phyloP scores from a whole-genome alignment of 2,888 invertebrate genomes.

The Mesorhabditis sp. region DNA sequence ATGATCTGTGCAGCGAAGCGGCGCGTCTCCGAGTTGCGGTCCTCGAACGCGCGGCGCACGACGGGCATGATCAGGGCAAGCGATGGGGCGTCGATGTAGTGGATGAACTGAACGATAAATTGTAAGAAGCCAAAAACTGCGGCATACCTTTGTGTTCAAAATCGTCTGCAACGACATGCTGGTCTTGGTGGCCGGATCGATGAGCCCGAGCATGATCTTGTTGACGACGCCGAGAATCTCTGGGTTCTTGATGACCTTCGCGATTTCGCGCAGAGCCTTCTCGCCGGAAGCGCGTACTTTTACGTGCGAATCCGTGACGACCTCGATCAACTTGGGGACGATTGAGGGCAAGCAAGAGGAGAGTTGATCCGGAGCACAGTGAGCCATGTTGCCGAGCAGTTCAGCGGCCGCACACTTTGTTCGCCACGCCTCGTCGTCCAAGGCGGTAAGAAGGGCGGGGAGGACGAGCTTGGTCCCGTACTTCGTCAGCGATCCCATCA shows the following conservation, averaged over 20 bases:
- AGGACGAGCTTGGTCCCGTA: slow-evolving; percentile 96
- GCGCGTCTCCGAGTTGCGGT: slow-evolving; percentile 92
- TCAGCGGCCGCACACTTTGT: slow-evolving; percentile 73
- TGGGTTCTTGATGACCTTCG: slow-evolving; percentile 94
- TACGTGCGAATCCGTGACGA: slow-evolving; percentile 89
- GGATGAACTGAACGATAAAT: slow-evolving; percentile 77
- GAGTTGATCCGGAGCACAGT: slow-evolving; percentile 95
- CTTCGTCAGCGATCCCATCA: slow-evolving; percentile 83
- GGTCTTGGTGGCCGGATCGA: slow-evolving; percentile 81
- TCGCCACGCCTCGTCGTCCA: slow-evolving; percentile 97
- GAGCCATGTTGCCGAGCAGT: slow-evolving; percentile 73
- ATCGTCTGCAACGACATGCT: slow-evolving; percentile 18
- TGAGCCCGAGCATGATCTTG: slow-evolving; percentile 39
- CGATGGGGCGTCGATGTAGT: slow-evolving; percentile 97
- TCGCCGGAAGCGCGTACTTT: slow-evolving; percentile 65
- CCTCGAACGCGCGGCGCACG: slow-evolving; percentile 92
- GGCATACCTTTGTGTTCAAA: slow-evolving; percentile 65
- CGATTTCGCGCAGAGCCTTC: slow-evolving; percentile 89
- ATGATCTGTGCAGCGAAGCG: slow-evolving; percentile 99
- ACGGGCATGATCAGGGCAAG: slow-evolving; percentile 98
- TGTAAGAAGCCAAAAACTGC: neutral
- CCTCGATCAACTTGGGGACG: slow-evolving; percentile 93
- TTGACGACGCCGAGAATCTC: slow-evolving; percentile 71
- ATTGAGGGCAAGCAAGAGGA: slow-evolving; percentile 95
- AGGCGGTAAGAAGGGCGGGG: slow-evolving; percentile 82